Evolutionary conservation across 2,797 vertebrate species (phyloP).

Genomic region (Pteropus rufus): DNA sequence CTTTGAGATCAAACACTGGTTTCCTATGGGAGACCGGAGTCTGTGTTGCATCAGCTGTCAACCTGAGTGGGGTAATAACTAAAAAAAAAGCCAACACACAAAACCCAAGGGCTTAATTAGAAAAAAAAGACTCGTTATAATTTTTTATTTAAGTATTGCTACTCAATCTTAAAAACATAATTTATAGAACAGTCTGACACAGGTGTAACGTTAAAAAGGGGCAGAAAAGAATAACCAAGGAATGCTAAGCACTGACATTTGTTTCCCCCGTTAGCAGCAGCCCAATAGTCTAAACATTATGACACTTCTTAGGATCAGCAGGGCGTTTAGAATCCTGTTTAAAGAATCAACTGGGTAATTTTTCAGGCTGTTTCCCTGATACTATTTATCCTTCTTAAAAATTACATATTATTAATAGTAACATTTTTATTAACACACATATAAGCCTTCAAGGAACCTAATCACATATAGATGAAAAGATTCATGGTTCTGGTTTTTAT

Average conservation of each 20-base stretch:
- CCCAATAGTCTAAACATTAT: not conserved
- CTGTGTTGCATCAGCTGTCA: constrained; percentile 74
- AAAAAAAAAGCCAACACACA: not conserved
- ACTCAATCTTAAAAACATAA: constrained; percentile 18
- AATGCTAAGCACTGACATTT: not conserved
- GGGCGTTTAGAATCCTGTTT: not conserved
- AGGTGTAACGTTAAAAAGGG: not conserved
- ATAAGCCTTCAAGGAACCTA: not conserved
- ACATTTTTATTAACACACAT: not conserved
- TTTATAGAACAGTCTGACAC: not conserved
- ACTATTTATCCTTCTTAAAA: not conserved
- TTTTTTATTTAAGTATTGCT: constrained; percentile 10
- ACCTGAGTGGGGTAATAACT: constrained; percentile 87
- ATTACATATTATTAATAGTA: not conserved
- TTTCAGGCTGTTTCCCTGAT: not conserved
- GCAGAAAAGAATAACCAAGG: not conserved
- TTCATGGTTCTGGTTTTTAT: not conserved
- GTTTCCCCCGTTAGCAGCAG: not conserved
- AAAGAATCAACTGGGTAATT: not conserved
- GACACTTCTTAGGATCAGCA: not conserved
- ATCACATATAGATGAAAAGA: not conserved
- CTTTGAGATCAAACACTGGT: constrained; percentile 91
- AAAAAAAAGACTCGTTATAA: not conserved
- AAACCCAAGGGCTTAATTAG: constrained; percentile 15
- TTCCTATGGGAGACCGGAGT: constrained; percentile 88